Evolutionary conservation across 2,797 vertebrate genomes (phyloP), one percentile per base, ranked within the genome.

Genomic region (Loriculus beryllinus): DNA sequence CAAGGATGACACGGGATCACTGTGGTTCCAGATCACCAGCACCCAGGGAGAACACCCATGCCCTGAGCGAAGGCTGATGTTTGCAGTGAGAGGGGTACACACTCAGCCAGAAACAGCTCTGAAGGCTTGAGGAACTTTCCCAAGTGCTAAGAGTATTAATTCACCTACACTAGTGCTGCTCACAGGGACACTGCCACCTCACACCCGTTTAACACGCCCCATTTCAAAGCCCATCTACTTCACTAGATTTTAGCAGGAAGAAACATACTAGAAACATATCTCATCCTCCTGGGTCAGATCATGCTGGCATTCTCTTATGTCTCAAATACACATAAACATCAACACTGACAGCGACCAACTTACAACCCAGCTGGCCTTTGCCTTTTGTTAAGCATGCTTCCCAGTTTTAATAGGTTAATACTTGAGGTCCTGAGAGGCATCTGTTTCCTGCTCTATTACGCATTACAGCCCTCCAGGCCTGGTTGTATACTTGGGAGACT

Each of bases 141-240:
- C 31, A 60, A 74, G 39, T 23, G 21, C 15, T 6, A 56, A 67
- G 19, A 7, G 19, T 28, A 45, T 37, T 71, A 64, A 22, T 68
- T 94, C 42, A 78, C 22, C 29, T 35, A 62, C 19, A 11, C 26
- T 8, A 60, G 45, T 18, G 74, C 57, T n/a, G 45, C 80, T 88
- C 8, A 2, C 62, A 92, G 65, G 74, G 49, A 74, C 79, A 88
- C 57, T 1, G 0, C 35, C 0, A 7, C 74, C 7, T 6, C 65
- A 48, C 47, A 48, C 20, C 31, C 0, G 0, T 62, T 57, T 20
- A 67, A 76, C 8, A 28, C 40, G 9, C 28, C 51, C 37, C 11
- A 3, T 42, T 92, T 67, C 59, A 75, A 92, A 93, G 54, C 52
- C 29, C 60, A 82, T 68, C 87, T 80, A 62, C 40, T 82, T 82